Base-by-base conservation (phyloP, 2,888 invertebrate genomes). In the Meiosimyza decipiens region DNA sequence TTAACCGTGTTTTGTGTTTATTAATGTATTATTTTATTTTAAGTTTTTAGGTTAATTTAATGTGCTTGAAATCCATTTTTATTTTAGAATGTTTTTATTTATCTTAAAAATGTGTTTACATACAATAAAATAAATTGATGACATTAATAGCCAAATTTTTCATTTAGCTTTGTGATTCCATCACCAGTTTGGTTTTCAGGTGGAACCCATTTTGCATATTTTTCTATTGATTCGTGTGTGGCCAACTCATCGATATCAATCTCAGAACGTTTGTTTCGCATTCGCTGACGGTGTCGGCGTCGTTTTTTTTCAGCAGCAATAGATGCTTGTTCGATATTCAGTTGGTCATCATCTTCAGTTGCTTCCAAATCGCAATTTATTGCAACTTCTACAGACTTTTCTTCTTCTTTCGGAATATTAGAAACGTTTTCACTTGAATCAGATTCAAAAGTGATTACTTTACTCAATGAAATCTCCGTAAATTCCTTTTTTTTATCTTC, bases 201-300 rank as follows among this genome's bases (percentile, higher is more conserved):
- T 5, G 95, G 95, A 55, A 93, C 86, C 95, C 95, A 95, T 81
- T 91, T 91, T 11, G 91, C 92, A 84, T 93, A 94, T 82, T 94
- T 91, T 72, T 90, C 90, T 22, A 84, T 86, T 50, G 86, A 83
- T 13, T 89, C 87, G 71, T 89, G 88, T 77, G 89, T 89, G 64
- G 84, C 87, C 70, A 82, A 77, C 73, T 88, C 86, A n/a, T 83
- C 84, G 73, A 85, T 84, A 75, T 87, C 87, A 57, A 86, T 81
- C 73, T 86, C 86, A 66, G 83, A 82, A 0, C 87, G 83, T 60
- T 82, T 83, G 22, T 79, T 81, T n/a, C 87, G 84, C 50, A 81
- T 79, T 22, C 87, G 79, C 7, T 79, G 80, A 15, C 87, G 83
- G 40, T 81, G 81, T 0, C 84, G 82, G 18, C 76, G 78, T 72